Base-by-base conservation (phyloP, 1,140 invertebrate species). In the Steinernema feltiae region DNA sequence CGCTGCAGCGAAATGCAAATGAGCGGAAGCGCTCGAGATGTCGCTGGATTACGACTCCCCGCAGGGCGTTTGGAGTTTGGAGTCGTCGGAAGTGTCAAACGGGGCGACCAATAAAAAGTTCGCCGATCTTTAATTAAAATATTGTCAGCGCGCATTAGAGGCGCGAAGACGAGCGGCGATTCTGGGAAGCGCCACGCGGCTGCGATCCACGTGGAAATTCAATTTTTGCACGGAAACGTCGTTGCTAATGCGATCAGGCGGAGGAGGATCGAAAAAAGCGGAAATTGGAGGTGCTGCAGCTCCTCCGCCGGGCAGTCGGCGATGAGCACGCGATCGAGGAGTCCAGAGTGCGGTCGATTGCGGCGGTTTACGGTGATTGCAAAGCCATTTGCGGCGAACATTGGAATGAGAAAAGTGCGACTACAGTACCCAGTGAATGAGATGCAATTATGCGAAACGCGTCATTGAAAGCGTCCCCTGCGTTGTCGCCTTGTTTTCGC, bases 91-190 rank as follows among this genome's bases (percentile, higher is more conserved):
- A 41, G 35, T 41, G 35, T 41, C n/a, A 41, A 41, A 41, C 35
- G 35, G 15, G 53, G 3, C 7, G 53, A 63, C 53, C 53, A 27
- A 15, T 27, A 27, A 27, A 63, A 63, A 63, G 53, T 63, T 63
- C 53, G 53, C 53, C 53, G 53, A 63, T 63, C 53, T 27, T 63
- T 63, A 63, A 63, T 63, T 63, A 63, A 63, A 63, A 41, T 15
- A 21, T 63, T 63, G 53, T 63, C 53, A 21, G 3, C 53, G 24
- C 53, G 53, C 7, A 63, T 63, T 63, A 63, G 53, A 27, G 53
- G 24, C 53, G 35, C 7, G 7, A 41, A 41, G 18, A 7, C 7
- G 35, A 63, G 3, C 3, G 15, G 2, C 53, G 53, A 63, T 63
- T 63, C 24, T 3, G 24, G 24, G 53, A 63, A 63, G 2, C 7